These are phyloP conservation scores for Lytechinus pictus DNA, from an alignment of 35 echinoderm and acorn worm species.

Conservation along the genomic window DNA sequence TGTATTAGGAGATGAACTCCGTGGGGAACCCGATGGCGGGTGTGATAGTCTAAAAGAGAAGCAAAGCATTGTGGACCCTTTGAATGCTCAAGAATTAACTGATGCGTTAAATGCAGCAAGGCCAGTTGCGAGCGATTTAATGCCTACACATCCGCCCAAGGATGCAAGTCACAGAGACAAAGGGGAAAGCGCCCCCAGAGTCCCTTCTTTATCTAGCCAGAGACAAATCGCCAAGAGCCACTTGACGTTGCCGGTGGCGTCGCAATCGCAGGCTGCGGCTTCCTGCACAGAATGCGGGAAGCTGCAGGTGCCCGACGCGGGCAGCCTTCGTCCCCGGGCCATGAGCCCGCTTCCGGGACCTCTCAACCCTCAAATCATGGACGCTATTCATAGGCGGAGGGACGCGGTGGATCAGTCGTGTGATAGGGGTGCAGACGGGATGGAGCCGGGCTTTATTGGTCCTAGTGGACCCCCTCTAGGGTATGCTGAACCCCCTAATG, in stretches of 20 bases:
- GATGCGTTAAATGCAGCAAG: not conserved
- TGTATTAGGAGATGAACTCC: conserved; percentile 27
- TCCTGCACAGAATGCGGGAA: conserved; percentile 60
- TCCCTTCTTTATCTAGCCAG: not conserved
- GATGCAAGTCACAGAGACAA: not conserved
- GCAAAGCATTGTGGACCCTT: not conserved
- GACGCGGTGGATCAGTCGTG: conserved; percentile 35
- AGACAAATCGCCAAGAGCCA: conserved; percentile 49
- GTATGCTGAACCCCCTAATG: not conserved
- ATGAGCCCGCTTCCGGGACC: conserved; percentile 16
- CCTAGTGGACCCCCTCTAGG: conserved; percentile 24
- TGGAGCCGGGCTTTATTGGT: not conserved
- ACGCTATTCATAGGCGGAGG: conserved; percentile 29
- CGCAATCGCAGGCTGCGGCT: conserved; percentile 18
- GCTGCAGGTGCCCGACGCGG: conserved; percentile 45
- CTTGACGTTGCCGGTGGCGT: conserved; percentile 38
- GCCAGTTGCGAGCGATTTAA: not conserved
- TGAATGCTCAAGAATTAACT: not conserved
- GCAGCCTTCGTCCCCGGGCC: conserved; percentile 18
- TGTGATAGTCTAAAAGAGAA: not conserved
- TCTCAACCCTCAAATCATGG: conserved; percentile 38
- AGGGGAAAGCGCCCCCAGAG: not conserved
- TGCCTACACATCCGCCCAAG: not conserved
- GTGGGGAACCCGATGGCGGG: conserved; percentile 61
- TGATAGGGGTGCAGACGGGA: conserved; percentile 1